These are phyloP conservation scores for Choristoneura rosaceana DNA, from an alignment of 2,888 invertebrate genomes.

Conservation along the genomic window DNA sequence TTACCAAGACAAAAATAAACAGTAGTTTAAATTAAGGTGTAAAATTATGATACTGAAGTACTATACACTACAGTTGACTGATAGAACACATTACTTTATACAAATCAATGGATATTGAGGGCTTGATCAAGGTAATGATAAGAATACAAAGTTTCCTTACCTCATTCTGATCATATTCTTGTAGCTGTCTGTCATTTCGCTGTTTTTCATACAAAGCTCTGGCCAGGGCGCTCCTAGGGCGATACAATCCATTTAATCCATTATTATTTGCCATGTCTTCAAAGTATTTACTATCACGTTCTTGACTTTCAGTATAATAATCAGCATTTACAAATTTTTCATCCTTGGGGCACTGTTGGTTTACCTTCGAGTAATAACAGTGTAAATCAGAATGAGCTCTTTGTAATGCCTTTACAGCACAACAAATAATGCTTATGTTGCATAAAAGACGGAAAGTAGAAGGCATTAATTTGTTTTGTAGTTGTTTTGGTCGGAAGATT, in stretches of 20 bases:
- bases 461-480: conserved; percentile 55
- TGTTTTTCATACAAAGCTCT: conserved; percentile 90
- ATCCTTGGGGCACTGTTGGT: conserved; percentile 59
- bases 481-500: conserved; percentile 31
- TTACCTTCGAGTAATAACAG: conserved; percentile 68
- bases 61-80: background rate
- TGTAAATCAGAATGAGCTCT: conserved; percentile 58
- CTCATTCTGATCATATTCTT: conserved; percentile 88
- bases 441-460: conserved; percentile 48
- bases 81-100: background rate
- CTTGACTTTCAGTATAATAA: conserved; percentile 16
- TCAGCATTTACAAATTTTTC: conserved; percentile 46
- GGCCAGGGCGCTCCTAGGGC: conserved; percentile 90
- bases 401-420: conserved; percentile 47
- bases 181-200: conserved; percentile 88
- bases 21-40: no score
- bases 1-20: no score
- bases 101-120: background rate
- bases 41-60: no score
- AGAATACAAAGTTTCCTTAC: conserved; percentile 72
- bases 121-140: background rate
- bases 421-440: conserved; percentile 30
- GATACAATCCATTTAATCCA: conserved; percentile 79
- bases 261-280: conserved; percentile 67
- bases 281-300: conserved; percentile 25